These are phyloP conservation scores for Nettapus auritus DNA, from an alignment of 2,113 vertebrate species.

Conservation along the genomic window DNA sequence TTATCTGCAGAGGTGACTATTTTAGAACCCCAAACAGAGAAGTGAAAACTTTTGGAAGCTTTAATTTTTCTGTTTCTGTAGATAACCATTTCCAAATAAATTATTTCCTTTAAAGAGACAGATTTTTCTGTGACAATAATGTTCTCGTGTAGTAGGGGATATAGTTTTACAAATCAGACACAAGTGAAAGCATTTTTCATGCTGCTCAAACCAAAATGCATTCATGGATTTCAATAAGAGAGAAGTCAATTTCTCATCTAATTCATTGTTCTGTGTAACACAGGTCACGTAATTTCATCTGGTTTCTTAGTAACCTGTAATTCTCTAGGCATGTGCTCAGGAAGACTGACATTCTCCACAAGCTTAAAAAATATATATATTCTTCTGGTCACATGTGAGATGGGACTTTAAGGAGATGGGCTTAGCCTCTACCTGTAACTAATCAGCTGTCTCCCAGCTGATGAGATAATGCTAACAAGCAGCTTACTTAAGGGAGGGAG, in stretches of 20 bases:
- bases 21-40: neutral
- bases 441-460: constrained; percentile 39
- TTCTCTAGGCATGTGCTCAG: neutral
- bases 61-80: constrained; percentile 8
- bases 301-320: neutral
- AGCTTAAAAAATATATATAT: neutral
- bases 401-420: neutral
- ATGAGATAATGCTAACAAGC: constrained; percentile 66
- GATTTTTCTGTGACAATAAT: neutral
- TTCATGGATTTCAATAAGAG: neutral
- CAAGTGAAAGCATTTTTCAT: neutral
- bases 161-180: neutral
- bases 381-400: neutral
- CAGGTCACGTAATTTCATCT: neutral
- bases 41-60: neutral
- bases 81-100: neutral
- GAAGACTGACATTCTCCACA: neutral
- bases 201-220: neutral
- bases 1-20: neutral
- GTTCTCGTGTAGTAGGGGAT: neutral
- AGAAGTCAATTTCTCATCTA: neutral
- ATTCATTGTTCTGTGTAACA: neutral
- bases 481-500: constrained; percentile 42
- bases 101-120: neutral
- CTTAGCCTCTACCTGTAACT: constrained; percentile 42